Evolutionary conservation across 1,140 invertebrate species (phyloP).

Genomic region (Solenopsis invicta): DNA sequence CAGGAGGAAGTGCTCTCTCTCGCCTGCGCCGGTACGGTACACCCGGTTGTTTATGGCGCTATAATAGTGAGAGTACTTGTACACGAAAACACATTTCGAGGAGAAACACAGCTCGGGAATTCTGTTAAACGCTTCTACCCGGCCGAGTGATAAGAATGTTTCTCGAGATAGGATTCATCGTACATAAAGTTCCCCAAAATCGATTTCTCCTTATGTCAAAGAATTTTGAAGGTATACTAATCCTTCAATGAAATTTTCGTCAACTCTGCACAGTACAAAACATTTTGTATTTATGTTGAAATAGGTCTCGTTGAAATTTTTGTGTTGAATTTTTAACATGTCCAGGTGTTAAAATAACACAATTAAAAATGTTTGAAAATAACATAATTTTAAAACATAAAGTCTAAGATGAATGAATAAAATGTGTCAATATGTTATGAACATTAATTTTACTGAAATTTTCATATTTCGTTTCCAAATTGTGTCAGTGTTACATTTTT

Average conservation of each 20-base stretch:
- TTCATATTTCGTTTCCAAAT: too few relatives aligned
- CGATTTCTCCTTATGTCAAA: background rate
- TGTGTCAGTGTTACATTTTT: too few relatives aligned
- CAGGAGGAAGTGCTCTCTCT: constrained; percentile 25
- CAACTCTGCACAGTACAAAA: too few relatives aligned
- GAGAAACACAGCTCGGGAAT: constrained; percentile 12
- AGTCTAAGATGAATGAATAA: too few relatives aligned
- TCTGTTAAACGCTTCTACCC: background rate
- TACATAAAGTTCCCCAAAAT: background rate
- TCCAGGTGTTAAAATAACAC: too few relatives aligned
- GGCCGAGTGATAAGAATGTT: background rate
- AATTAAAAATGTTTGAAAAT: too few relatives aligned
- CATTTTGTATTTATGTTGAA: too few relatives aligned
- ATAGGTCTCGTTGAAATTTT: too few relatives aligned
- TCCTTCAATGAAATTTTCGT: background rate
- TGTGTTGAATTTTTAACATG: too few relatives aligned
- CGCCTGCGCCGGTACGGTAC: background rate
- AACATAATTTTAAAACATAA: too few relatives aligned
- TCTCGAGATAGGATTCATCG: background rate
- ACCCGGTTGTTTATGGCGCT: constrained; percentile 39
- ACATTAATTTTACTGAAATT: too few relatives aligned
- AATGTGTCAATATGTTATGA: too few relatives aligned
- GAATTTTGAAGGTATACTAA: background rate
- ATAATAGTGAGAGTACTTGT: constrained; percentile 50
- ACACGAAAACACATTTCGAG: constrained; percentile 22